Conservation (phyloP, 92 coral and sea anemone species). For the Palythoa grandiflora region DNA sequence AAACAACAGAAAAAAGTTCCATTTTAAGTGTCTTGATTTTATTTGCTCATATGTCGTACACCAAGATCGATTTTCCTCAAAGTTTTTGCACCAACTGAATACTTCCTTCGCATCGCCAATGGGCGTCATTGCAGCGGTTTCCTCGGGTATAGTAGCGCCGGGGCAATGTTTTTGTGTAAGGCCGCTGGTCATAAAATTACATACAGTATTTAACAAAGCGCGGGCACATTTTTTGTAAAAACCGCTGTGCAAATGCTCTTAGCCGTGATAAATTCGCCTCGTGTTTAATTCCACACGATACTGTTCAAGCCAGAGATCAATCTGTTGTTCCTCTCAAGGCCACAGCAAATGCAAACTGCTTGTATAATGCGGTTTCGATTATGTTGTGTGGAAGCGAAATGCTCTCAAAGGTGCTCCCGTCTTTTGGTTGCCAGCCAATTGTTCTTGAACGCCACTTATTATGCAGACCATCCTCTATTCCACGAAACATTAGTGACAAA, state of each 20-base stretch:
- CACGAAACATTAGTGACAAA: no score
- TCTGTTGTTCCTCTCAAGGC: conserved; percentile 51
- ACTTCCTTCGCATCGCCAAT: not conserved
- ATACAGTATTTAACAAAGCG: not conserved
- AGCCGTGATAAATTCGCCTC: conserved; percentile 9
- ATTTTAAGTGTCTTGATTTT: conserved; percentile 28
- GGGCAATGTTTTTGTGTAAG: conserved; percentile 4
- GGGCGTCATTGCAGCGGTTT: not conserved
- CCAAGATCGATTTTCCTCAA: not conserved
- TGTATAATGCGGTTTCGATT: conserved; percentile 59
- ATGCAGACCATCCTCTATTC: no score
- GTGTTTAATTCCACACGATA: not conserved
- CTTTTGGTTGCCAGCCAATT: conserved; percentile 56
- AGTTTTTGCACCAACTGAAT: not conserved
- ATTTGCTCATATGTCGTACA: not conserved
- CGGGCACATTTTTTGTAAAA: conserved; percentile 12
- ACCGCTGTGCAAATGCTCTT: conserved; percentile 6
- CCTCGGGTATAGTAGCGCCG: conserved; percentile 19
- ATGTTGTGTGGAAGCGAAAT: conserved; percentile 55
- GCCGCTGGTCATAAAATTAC: not conserved
- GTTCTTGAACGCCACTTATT: no score
- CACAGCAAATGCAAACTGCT: conserved; percentile 56
- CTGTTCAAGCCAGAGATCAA: not conserved
- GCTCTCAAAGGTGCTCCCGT: conserved; percentile 51
- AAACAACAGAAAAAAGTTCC: conserved; percentile 4